Conservation (phyloP, 2,113 vertebrate genomes). For the Ochotona princeps region DNA sequence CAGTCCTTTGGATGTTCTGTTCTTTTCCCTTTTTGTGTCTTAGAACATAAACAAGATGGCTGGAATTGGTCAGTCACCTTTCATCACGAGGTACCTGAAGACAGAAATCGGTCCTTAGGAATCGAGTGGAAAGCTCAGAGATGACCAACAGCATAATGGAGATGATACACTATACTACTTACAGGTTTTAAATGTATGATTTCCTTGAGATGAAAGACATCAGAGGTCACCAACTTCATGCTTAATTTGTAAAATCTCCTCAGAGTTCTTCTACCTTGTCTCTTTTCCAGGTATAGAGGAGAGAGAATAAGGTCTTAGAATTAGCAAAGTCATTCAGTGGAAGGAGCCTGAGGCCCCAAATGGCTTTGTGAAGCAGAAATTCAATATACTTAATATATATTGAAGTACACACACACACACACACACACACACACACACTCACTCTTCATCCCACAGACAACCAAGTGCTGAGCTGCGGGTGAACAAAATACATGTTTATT, state of each 20-base stretch:
- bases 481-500: too few relatives aligned
- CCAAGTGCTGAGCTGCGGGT: neutral
- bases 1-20: neutral
- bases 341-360: neutral
- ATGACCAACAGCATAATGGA: rapidly evolving
- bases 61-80: neutral
- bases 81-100: neutral
- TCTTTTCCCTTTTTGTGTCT: neutral
- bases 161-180: rapidly evolving
- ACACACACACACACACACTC: too few relatives aligned
- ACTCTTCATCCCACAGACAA: neutral
- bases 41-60: neutral
- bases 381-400: neutral
- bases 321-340: rapidly evolving
- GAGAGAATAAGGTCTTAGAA: too few relatives aligned
- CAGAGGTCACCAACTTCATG: neutral
- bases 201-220: neutral
- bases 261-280: neutral
- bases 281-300: neutral
- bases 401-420: too few relatives aligned
- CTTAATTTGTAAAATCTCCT: neutral
- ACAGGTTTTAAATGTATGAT: neutral
- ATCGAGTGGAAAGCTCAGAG: neutral
- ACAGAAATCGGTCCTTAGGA: neutral
- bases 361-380: neutral